Conservation (phyloP, 2,888 invertebrate species). For the Melieria picta region DNA sequence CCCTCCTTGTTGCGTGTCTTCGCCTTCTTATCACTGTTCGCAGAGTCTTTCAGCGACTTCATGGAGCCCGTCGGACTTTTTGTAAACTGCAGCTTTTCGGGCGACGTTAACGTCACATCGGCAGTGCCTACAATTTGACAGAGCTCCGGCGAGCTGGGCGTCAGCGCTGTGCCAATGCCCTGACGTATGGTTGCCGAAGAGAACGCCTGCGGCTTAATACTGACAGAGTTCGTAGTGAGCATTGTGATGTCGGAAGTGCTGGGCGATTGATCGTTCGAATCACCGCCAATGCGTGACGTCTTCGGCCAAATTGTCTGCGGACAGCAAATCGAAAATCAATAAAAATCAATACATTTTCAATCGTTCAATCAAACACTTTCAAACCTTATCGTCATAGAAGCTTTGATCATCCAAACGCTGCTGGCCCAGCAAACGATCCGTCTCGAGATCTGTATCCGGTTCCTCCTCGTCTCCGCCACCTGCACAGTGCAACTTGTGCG, state of each 20-base stretch:
- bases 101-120: constrained; percentile 57
- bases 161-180: constrained; percentile 63
- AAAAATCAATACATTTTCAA: neutral
- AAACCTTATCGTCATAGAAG: constrained; percentile 79
- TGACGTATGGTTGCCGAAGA: constrained; percentile 65
- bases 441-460: constrained; percentile 98
- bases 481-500: constrained; percentile 31
- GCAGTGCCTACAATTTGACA: constrained; percentile 60
- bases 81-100: constrained; percentile 64
- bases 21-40: constrained; percentile 62
- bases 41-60: constrained; percentile 68
- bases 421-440: constrained; percentile 94
- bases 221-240: constrained; percentile 43
- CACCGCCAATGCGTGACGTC: constrained; percentile 45
- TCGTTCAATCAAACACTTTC: neutral
- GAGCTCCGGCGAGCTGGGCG: constrained; percentile 61
- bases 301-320: constrained; percentile 56
- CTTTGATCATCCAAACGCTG: constrained; percentile 93
- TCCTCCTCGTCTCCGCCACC: constrained; percentile 73
- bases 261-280: constrained; percentile 51
- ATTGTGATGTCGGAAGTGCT: constrained; percentile 50
- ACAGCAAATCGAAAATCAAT: too few species aligned
- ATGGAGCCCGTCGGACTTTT: constrained; percentile 70
- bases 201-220: constrained; percentile 56
- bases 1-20: constrained; percentile 66